phyloP scores from a whole-genome alignment of 2,113 vertebrate genomes.

The Vulpes ferrilata region DNA sequence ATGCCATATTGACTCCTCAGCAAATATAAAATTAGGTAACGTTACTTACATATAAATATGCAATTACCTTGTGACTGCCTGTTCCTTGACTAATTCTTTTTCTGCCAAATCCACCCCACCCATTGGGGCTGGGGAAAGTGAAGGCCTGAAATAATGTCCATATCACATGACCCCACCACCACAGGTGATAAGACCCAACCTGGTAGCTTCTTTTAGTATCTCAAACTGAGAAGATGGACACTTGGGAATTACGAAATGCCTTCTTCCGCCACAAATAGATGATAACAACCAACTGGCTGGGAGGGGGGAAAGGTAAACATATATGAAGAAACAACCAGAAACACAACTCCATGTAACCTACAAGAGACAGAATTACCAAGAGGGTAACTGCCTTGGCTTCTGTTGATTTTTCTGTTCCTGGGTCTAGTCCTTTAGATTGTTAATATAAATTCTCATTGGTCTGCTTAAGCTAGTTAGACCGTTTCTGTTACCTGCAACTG shows the following conservation, averaged over 20 bases:
- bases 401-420: neutral
- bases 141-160: neutral
- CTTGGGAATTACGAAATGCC: neutral
- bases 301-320: neutral
- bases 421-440: neutral
- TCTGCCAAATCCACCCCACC: neutral
- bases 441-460: conserved; percentile 1
- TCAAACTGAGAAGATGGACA: neutral
- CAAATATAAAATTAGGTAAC: neutral
- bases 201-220: neutral
- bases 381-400: neutral
- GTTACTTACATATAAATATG: neutral
- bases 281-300: neutral
- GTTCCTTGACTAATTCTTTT: neutral
- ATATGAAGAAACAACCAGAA: neutral
- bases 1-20: neutral
- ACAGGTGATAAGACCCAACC: neutral
- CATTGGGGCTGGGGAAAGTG: neutral
- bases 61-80: neutral
- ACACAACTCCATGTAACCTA: neutral
- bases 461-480: neutral
- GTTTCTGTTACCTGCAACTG: neutral
- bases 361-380: neutral
- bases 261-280: neutral
- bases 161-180: neutral